phyloP scores from a whole-genome alignment of 2,797 vertebrate species.

The Rhabdomys pumilio region DNA sequence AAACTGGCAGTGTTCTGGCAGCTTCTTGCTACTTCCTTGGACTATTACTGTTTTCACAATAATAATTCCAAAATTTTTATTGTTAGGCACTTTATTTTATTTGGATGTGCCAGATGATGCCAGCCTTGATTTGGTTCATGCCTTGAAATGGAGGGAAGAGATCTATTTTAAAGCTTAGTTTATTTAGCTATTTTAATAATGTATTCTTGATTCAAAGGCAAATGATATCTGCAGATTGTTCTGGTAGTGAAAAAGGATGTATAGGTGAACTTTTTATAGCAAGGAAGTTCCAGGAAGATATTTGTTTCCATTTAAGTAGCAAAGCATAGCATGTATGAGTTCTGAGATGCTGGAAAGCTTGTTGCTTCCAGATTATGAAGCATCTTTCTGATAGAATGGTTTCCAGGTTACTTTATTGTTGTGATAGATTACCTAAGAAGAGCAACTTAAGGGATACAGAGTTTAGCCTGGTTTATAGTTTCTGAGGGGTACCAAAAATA shows the following conservation, averaged over 20 bases:
- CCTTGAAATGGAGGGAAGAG: neutral
- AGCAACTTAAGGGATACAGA: neutral
- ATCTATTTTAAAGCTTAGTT: constrained; percentile 20
- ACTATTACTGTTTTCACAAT: constrained; percentile 15
- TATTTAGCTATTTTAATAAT: neutral
- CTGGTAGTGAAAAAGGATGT: neutral
- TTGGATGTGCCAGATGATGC: neutral
- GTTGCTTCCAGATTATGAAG: neutral
- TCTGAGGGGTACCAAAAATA: neutral
- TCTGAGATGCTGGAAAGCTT: neutral
- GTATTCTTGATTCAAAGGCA: neutral
- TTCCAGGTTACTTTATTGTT: neutral
- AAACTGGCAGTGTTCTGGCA: too few species aligned
- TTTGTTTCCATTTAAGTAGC: neutral
- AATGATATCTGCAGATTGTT: neutral
- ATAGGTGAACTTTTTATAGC: neutral
- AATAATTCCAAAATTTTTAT: constrained; percentile 37
- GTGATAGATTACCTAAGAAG: neutral
- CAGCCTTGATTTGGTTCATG: constrained; percentile 28
- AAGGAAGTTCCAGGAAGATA: neutral
- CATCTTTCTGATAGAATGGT: neutral
- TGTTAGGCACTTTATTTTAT: neutral
- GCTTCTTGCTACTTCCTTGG: too few species aligned
- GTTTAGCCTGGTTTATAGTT: neutral
- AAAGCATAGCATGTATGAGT: neutral